Evolutionary conservation across 2,113 vertebrate species (phyloP).

Genomic region (Fukomys damarensis): DNA sequence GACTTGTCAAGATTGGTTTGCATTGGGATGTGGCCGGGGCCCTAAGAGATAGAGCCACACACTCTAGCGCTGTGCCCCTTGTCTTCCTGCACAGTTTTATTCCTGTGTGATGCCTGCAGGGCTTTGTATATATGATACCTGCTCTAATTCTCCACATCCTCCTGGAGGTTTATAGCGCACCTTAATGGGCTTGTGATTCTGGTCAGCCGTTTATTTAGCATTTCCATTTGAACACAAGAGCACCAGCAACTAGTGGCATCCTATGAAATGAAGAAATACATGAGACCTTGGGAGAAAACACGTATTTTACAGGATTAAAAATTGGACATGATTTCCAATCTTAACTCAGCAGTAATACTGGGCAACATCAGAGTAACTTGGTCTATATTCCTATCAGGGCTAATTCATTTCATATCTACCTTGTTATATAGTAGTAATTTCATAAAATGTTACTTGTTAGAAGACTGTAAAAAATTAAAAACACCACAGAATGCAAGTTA

Average conservation of each 20-base stretch:
- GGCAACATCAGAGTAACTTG: neutral
- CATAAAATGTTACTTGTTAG: neutral
- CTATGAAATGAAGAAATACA: no score
- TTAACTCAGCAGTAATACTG: neutral
- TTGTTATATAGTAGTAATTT: neutral
- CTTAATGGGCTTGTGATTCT: neutral
- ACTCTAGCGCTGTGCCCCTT: accelerated
- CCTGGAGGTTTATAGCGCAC: neutral
- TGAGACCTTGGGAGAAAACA: no score
- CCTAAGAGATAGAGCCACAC: no score
- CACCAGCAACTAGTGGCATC: neutral
- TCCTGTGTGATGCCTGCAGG: neutral
- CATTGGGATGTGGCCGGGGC: no score
- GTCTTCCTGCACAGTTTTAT: neutral
- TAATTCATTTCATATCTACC: neutral
- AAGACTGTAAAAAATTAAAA: neutral
- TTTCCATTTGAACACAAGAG: neutral
- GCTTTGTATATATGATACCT: neutral
- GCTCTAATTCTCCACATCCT: neutral
- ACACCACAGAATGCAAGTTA: neutral
- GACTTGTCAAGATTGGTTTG: neutral
- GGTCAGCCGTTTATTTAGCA: neutral
- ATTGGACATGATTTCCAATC: neutral
- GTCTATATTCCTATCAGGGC: neutral
- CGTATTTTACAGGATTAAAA: no score